These are phyloP conservation scores for Morpho deidamia DNA, from an alignment of 2,888 invertebrate genomes.

Conservation along the genomic window DNA sequence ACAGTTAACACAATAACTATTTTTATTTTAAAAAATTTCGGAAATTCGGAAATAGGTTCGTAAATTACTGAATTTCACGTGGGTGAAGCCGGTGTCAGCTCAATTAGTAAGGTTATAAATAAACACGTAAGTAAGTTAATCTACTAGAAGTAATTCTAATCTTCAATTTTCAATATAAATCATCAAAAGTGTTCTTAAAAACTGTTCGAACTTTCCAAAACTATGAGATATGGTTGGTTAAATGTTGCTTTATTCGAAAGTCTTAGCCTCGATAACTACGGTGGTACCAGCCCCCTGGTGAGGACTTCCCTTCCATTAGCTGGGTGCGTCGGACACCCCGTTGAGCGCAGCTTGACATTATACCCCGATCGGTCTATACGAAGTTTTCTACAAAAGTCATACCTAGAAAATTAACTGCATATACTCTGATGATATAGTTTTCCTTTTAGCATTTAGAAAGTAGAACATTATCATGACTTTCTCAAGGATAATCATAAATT, in stretches of 20 bases:
- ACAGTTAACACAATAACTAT: too few relatives aligned
- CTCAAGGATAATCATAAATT: too few relatives aligned
- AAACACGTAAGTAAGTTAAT: background rate
- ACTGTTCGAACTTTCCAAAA: constrained; percentile 8
- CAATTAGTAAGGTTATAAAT: too few relatives aligned
- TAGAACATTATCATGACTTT: background rate
- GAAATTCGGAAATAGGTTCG: too few relatives aligned
- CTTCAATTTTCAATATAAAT: background rate
- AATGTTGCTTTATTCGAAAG: constrained; percentile 53
- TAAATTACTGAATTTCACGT: too few relatives aligned
- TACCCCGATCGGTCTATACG: constrained; percentile 33
- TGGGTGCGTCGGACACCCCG: constrained; percentile 58
- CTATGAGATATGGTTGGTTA: constrained; percentile 32
- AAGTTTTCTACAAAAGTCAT: constrained; percentile 34
- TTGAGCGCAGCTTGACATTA: constrained; percentile 49
- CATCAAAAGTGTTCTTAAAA: constrained; percentile 7
- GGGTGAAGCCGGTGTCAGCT: too few relatives aligned
- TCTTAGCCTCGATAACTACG: constrained; percentile 58
- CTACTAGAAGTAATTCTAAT: too few relatives aligned
- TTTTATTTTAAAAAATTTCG: too few relatives aligned
- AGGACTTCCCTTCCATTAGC: constrained; percentile 57
- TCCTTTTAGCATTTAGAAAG: constrained; percentile 7
- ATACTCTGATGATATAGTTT: constrained; percentile 8
- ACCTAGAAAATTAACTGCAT: constrained; percentile 25
- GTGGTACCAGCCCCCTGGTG: constrained; percentile 56